phyloP scores from a whole-genome alignment of 2,888 invertebrate genomes.

The Spodoptera picta region DNA sequence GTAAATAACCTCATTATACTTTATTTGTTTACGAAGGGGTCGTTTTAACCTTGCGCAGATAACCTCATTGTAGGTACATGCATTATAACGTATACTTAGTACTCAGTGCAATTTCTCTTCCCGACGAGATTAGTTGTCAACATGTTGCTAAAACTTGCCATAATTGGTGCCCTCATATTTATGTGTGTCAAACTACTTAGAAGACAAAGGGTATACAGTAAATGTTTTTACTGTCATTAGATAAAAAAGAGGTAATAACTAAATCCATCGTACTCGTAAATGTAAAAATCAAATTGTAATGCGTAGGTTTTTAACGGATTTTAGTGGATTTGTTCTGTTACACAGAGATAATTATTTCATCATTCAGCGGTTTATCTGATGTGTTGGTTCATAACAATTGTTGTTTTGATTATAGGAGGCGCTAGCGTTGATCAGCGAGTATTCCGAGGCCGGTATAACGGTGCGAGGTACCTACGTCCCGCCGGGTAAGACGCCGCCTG shows the following conservation, averaged over 20 bases:
- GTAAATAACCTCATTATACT: constrained; percentile 60
- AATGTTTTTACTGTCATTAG: constrained; percentile 68
- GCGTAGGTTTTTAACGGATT: constrained; percentile 40
- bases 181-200: constrained; percentile 79
- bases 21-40: constrained; percentile 57
- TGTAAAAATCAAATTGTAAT: constrained; percentile 6
- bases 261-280: no score
- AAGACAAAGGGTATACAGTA: constrained; percentile 50
- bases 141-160: constrained; percentile 80
- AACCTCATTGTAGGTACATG: constrained; percentile 38
- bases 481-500: constrained; percentile 95
- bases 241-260: constrained; percentile 26
- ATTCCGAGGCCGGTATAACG: constrained; percentile 99
- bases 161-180: constrained; percentile 78
- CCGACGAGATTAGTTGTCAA: constrained; percentile 56
- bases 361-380: constrained; percentile 24
- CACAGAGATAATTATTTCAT: constrained; percentile 46
- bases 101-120: constrained; percentile 62
- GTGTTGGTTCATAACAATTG: constrained; percentile 1
- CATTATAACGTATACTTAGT: constrained; percentile 25
- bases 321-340: constrained; percentile 39
- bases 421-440: constrained; percentile 98
- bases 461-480: constrained; percentile 99
- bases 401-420: constrained; percentile 92
- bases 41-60: constrained; percentile 47